Conservation (phyloP, 2,113 vertebrate species). For the Brevimyrus niger region DNA sequence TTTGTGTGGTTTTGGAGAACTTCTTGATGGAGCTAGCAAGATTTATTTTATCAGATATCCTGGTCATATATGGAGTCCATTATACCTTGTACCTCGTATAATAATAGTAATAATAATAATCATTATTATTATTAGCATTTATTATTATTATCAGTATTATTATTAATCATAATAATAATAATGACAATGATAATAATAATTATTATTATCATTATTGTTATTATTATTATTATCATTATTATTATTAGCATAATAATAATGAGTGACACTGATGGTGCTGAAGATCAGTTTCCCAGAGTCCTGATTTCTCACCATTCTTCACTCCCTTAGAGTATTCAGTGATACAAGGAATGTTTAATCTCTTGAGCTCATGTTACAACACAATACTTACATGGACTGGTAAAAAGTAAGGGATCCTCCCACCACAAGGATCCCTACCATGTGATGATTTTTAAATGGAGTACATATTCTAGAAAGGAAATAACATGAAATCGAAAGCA, state of each 20-base stretch:
- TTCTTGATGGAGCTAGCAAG: background rate
- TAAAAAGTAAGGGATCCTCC: background rate
- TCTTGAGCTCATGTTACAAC: background rate
- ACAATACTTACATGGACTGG: background rate
- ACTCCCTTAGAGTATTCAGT: background rate
- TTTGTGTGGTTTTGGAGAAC: background rate
- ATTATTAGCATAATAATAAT: too few relatives aligned
- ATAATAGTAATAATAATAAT: too few relatives aligned
- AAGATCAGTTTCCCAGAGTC: background rate
- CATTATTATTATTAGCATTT: too few relatives aligned
- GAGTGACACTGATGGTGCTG: background rate
- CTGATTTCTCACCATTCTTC: background rate
- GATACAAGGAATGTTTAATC: background rate
- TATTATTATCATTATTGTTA: too few relatives aligned
- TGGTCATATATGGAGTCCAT: background rate
- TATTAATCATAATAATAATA: background rate
- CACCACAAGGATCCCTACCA: background rate
- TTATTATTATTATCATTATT: too few relatives aligned
- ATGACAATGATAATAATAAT: background rate
- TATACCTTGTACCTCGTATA: background rate
- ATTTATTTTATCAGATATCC: background rate
- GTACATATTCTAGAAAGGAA: background rate
- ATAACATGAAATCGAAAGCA: conserved; percentile 39
- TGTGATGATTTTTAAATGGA: background rate
- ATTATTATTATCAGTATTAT: too few relatives aligned